These are phyloP conservation scores for Parnassius mnemosyne DNA, from an alignment of 2,888 invertebrate species.

Conservation along the genomic window DNA sequence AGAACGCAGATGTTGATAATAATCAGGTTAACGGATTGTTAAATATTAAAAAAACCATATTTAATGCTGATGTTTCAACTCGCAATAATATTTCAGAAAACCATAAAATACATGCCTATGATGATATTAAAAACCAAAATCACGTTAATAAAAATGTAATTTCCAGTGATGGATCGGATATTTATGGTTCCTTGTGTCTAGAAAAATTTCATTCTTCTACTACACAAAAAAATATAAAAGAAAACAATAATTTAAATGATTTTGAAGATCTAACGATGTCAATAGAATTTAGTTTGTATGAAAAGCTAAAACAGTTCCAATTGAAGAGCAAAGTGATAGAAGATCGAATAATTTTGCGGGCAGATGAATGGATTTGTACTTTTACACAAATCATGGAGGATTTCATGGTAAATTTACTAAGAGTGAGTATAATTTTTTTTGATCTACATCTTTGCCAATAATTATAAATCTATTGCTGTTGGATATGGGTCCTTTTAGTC, in stretches of 20 bases:
- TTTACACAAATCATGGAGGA: slow-evolving; percentile 58
- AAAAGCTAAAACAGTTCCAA: slow-evolving; percentile 33
- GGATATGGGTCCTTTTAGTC: no score
- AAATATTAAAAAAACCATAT: background rate
- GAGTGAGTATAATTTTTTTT: slow-evolving; percentile 36
- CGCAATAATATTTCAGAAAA: background rate
- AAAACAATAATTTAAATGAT: background rate
- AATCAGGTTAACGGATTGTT: background rate
- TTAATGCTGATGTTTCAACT: background rate
- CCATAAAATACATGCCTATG: background rate
- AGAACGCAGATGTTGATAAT: background rate
- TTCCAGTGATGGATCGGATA: background rate
- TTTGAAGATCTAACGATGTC: background rate
- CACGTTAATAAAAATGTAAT: background rate
- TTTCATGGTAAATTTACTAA: slow-evolving; percentile 41
- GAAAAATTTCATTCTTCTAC: background rate
- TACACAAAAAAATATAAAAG: background rate
- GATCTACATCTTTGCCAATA: background rate
- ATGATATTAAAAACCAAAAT: background rate
- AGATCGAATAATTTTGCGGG: slow-evolving; percentile 37
- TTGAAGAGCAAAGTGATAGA: slow-evolving; percentile 37
- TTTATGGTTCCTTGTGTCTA: background rate
- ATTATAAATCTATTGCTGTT: background rate
- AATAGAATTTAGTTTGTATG: slow-evolving; percentile 2
- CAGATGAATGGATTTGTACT: slow-evolving; percentile 52